These are phyloP conservation scores for Chlamydotis undulata DNA, from an alignment of 2,113 vertebrate genomes.

Conservation along the genomic window DNA sequence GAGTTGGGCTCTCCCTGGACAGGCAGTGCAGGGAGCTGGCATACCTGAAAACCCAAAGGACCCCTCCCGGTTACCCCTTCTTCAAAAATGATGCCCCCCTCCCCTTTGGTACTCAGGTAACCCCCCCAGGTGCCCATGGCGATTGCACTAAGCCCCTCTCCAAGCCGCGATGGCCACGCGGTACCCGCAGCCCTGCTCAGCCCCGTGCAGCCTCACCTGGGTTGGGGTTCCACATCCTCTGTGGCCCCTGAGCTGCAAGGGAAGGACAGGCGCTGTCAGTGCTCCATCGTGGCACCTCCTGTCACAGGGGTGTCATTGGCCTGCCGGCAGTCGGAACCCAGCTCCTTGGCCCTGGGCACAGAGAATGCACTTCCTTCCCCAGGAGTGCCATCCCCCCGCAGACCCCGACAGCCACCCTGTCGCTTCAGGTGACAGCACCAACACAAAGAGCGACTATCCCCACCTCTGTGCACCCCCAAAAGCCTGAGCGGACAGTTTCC, in stretches of 20 bases:
- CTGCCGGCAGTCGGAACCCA: background rate
- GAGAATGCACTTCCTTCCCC: rapidly evolving
- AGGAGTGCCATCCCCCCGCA: rapidly evolving
- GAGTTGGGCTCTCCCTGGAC: rapidly evolving
- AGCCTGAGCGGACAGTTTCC: background rate
- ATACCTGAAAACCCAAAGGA: background rate
- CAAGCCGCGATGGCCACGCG: background rate
- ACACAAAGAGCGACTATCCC: background rate
- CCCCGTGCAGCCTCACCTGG: background rate
- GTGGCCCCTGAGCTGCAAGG: background rate
- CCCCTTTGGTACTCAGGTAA: background rate
- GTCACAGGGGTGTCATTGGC: rapidly evolving
- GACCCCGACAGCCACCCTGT: rapidly evolving
- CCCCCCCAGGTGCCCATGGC: rapidly evolving
- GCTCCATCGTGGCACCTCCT: background rate
- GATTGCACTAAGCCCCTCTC: background rate
- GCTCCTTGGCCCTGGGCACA: background rate
- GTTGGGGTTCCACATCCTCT: constrained; percentile 25
- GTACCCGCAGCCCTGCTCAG: rapidly evolving
- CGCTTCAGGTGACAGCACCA: rapidly evolving
- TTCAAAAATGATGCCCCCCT: background rate
- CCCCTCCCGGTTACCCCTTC: rapidly evolving
- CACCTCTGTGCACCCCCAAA: background rate
- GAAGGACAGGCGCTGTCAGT: background rate
- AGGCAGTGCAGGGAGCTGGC: background rate